Conservation (phyloP, 2,113 vertebrate genomes). For the Pitta sordida region DNA sequence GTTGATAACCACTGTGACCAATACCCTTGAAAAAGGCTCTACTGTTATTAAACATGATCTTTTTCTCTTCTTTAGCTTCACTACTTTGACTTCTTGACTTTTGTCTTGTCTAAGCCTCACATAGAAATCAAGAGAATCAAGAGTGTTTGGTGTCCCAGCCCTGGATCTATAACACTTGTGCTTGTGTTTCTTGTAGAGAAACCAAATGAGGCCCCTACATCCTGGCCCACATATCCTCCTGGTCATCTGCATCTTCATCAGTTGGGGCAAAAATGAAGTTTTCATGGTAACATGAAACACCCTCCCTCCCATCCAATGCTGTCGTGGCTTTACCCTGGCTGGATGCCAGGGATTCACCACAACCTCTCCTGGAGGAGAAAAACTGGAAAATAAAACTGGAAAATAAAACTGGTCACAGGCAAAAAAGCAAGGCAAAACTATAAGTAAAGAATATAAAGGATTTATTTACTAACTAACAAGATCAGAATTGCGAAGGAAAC, state of each 20-base stretch:
- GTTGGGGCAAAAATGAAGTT: neutral
- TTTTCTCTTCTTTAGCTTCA: neutral
- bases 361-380: no score
- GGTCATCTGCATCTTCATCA: neutral
- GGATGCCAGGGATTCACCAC: no score
- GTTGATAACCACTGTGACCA: neutral
- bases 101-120: accelerated
- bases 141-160: neutral
- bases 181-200: accelerated
- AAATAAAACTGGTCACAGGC: no score
- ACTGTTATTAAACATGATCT: neutral
- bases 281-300: neutral
- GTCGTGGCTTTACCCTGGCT: no score
- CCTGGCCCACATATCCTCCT: accelerated
- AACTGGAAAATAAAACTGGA: no score
- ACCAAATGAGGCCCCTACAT: neutral
- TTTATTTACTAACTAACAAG: no score
- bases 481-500: no score
- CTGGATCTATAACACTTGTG: neutral
- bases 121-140: neutral
- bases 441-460: no score
- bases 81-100: neutral
- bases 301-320: neutral
- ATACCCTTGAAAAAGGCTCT: neutral
- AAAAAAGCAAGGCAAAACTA: no score